phyloP scores from a whole-genome alignment of 2,113 vertebrate species.

The Bufo gargarizans region DNA sequence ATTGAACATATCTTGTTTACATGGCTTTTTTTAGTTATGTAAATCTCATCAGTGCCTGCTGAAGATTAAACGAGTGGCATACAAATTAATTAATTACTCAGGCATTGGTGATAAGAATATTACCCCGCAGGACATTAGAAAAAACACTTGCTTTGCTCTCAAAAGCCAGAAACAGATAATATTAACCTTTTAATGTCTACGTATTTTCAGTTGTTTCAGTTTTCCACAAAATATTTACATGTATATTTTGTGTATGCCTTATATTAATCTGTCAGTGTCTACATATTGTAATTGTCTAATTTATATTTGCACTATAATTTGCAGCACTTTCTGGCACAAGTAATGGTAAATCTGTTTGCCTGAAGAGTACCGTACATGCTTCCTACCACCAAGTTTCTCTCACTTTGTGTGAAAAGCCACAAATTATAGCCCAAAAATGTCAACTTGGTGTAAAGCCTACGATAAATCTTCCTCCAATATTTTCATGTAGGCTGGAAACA shows the following conservation, averaged over 20 bases:
- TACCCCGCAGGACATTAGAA: neutral
- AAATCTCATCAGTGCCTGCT: neutral
- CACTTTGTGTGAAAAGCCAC: too few species aligned
- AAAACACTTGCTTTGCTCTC: neutral
- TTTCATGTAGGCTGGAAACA: too few species aligned
- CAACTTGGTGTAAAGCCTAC: too few species aligned
- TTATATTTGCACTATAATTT: too few species aligned
- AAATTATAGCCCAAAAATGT: too few species aligned
- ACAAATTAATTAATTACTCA: constrained; percentile 24
- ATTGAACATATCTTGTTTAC: constrained; percentile 26
- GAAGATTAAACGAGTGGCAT: constrained; percentile 15
- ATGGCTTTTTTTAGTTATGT: constrained; percentile 4
- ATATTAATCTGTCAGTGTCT: too few species aligned
- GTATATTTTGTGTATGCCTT: neutral
- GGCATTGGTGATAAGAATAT: constrained; percentile 16
- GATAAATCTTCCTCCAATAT: too few species aligned
- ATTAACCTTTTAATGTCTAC: constrained; percentile 3
- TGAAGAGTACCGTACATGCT: too few species aligned
- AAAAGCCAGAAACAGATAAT: neutral
- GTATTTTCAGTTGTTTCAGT: neutral
- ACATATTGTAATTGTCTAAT: too few species aligned
- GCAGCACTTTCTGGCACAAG: too few species aligned
- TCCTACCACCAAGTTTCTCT: too few species aligned
- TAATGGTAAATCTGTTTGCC: too few species aligned
- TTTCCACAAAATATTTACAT: neutral